Base-by-base conservation (phyloP, 2,113 vertebrate species). In the Drymodes brunneopygia region DNA sequence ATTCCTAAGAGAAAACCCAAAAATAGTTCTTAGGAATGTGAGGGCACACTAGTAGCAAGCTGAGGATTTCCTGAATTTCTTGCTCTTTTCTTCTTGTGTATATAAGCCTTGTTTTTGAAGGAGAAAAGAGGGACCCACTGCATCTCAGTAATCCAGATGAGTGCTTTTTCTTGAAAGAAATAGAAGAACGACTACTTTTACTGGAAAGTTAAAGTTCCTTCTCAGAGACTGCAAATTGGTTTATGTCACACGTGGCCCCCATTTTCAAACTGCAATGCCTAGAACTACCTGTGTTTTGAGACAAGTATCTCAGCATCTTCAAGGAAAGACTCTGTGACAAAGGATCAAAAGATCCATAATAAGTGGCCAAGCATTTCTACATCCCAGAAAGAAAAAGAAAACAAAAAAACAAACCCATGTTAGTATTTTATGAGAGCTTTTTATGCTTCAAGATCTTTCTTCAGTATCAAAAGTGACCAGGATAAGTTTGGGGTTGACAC, bases 61-160 rank as follows among this genome's bases (percentile, higher is more conserved):
- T 86, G 56, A 96, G 90, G 94, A 93, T 94, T 96, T 96, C 92
- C 96, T 95, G 95, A 90, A 86, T 92, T 86, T 93, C 67, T 95
- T 93, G 47, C 21, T 86, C 58, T 73, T 86, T 91, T 82, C 40
- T 80, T 75, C 19, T 23, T 58, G 24, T 56, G 33, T 70, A 56
- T 25, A 17, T 65, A 95, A 88, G 40, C 8, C 42, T 90, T 56
- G 24, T 11, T 91, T 91, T 56, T 73, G 31, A 88, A 64, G 44
- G 31, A 83, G 44, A 70, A 83, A 88, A 28, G 28, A 36, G 28
- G 38, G 60, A 90, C 17, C 23, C 36, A 80, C 25, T 78, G n/a
- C n/a, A 74, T 10, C 40, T 74, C 79, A 86, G 10, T 40, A 66
- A 86, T 44, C 11, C 57, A 71, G 28, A 64, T 6, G 17, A 61